Percentiles rank a stretch among this genome's conserved stretches.
These are phyloP conservation scores for Empidonax alnorum DNA, from an alignment of 2,113 vertebrate genomes.

Conservation along the genomic window DNA sequence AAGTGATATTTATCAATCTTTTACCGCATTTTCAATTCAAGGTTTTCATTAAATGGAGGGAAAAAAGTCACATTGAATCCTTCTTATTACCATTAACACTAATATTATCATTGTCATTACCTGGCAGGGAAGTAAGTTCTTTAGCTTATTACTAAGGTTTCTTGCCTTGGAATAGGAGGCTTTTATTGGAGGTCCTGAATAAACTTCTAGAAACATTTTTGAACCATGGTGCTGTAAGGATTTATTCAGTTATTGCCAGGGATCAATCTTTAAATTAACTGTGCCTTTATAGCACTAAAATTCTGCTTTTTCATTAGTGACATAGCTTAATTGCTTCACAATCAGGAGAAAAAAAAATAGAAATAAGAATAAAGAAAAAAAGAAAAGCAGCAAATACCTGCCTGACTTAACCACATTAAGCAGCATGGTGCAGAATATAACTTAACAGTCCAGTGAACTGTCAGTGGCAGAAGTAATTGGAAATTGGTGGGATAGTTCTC, in stretches of 20 bases:
- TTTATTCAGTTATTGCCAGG: conserved; percentile 55
- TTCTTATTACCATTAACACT: not conserved
- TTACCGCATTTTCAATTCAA: not conserved
- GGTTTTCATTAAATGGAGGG: not conserved
- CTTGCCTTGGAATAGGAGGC: not conserved
- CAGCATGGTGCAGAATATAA: conserved; percentile 69
- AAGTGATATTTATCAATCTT: not conserved
- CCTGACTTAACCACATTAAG: conserved; percentile 67
- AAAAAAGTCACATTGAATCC: not conserved
- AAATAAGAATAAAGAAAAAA: conserved; percentile 23
- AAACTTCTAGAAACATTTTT: conserved; percentile 50
- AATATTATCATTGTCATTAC: not conserved
- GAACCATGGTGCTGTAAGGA: not conserved
- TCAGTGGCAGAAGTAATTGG: conserved; percentile 79
- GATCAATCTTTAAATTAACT: conserved; percentile 58
- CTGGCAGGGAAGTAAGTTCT: not conserved
- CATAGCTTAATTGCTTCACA: conserved; percentile 75
- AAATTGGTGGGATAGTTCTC: conserved; percentile 75
- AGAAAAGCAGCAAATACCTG: conserved; percentile 52
- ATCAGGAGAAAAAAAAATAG: conserved; percentile 22
- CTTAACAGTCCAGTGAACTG: conserved; percentile 80
- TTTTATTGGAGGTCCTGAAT: not conserved
- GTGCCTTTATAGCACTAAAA: conserved; percentile 56
- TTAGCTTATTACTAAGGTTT: not conserved
- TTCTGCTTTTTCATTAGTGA: conserved; percentile 68